These are phyloP conservation scores for Bicyclus anynana DNA, from an alignment of 1,140 invertebrate genomes.

Conservation along the genomic window DNA sequence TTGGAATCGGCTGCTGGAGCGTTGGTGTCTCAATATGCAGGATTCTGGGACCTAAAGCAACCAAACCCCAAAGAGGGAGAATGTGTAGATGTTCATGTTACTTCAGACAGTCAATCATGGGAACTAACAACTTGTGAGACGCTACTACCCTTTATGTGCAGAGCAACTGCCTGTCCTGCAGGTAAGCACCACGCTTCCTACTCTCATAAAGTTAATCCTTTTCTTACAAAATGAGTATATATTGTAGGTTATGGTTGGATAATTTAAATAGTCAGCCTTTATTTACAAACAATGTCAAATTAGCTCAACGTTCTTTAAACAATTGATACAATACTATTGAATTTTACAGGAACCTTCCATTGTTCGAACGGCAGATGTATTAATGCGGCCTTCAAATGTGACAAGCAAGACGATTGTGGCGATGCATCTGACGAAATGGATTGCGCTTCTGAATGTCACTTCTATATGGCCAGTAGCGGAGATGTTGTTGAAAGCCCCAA, in stretches of 20 bases:
- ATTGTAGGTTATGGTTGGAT: neutral
- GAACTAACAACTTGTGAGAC: conserved; percentile 95
- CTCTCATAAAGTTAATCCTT: neutral
- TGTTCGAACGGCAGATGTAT: conserved; percentile 96
- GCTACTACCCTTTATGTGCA: conserved; percentile 95
- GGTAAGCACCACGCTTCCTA: conserved; percentile 75
- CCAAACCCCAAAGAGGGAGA: conserved; percentile 91
- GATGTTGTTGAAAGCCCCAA: conserved; percentile 96
- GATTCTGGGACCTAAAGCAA: conserved; percentile 92
- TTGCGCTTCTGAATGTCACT: conserved; percentile 92
- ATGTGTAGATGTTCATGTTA: conserved; percentile 89
- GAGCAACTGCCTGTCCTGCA: conserved; percentile 92
- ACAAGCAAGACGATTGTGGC: conserved; percentile 95
- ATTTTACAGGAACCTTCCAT: conserved; percentile 86
- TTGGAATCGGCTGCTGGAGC: conserved; percentile 94
- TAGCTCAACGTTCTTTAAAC: conserved; percentile 12
- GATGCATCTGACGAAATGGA: conserved; percentile 95
- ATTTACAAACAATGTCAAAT: conserved; percentile 7
- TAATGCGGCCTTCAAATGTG: conserved; percentile 92
- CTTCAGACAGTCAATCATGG: conserved; percentile 93
- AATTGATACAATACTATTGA: conserved; percentile 21
- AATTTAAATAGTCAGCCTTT: neutral
- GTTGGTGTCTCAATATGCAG: conserved; percentile 94
- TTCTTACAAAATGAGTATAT: neutral
- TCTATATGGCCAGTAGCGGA: conserved; percentile 94